Evolutionary conservation across 2,888 invertebrate species (phyloP).

Genomic region (Acanthoscelides obtectus): DNA sequence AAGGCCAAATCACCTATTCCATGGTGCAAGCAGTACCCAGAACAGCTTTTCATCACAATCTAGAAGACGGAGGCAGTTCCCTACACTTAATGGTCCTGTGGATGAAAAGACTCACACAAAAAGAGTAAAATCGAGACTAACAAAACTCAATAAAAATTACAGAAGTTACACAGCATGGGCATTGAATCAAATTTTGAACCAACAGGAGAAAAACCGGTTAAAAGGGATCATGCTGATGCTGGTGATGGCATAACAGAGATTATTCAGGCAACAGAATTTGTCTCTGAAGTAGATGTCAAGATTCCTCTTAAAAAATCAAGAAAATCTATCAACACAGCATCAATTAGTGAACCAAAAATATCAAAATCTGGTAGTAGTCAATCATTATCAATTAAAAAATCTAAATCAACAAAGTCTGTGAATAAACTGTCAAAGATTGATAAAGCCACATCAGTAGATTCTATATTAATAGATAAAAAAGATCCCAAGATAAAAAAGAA

Average conservation of each 20-base stretch:
- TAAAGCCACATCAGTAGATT: conserved; percentile 5
- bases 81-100: conserved; percentile 32
- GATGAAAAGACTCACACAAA: conserved; percentile 44
- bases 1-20: conserved; percentile 52
- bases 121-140: conserved; percentile 45
- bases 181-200: conserved; percentile 53
- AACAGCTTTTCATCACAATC: conserved; percentile 48
- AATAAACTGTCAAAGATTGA: conserved; percentile 2
- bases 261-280: neutral
- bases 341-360: neutral
- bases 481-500: conserved; percentile 8
- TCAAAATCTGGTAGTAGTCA: neutral
- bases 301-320: conserved; percentile 11
- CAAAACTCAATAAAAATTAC: conserved; percentile 48
- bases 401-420: conserved; percentile 2
- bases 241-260: neutral
- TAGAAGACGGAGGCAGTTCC: conserved; percentile 46
- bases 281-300: conserved; percentile 14
- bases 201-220: conserved; percentile 46
- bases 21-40: conserved; percentile 42
- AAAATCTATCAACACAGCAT: conserved; percentile 3
- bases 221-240: conserved; percentile 12
- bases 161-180: conserved; percentile 49
- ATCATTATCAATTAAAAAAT: neutral
- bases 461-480: conserved; percentile 10